Conservation (phyloP, 2,888 invertebrate species). For the Strigamia transsilvanica region DNA sequence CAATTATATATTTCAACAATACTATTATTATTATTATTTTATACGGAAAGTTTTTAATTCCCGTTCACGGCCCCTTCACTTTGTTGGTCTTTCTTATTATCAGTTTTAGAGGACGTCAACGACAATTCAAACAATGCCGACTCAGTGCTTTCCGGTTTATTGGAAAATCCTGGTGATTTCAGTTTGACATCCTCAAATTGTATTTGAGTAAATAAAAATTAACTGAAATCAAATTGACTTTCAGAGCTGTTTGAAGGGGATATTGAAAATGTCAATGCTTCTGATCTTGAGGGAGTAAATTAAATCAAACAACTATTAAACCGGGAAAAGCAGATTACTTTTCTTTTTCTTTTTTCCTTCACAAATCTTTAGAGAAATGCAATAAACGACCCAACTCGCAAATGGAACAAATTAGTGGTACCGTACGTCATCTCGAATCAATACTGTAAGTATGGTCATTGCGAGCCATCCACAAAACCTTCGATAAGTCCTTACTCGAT, state of each 20-base stretch:
- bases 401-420: conserved; percentile 60
- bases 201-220: neutral
- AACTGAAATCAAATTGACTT: neutral
- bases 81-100: neutral
- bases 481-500: neutral
- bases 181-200: neutral
- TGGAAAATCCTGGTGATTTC: conserved; percentile 6
- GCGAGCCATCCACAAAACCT: neutral
- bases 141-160: neutral
- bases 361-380: conserved; percentile 58
- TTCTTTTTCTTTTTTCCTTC: neutral
- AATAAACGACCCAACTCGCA: conserved; percentile 58
- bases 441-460: conserved; percentile 38
- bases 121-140: neutral
- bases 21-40: neutral
- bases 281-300: conserved; percentile 44
- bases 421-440: conserved; percentile 59
- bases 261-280: conserved; percentile 46
- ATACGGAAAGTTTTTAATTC: neutral
- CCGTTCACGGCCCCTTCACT: neutral
- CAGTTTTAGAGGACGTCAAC: neutral
- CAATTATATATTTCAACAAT: neutral
- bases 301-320: no score
- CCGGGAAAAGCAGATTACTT: neutral
- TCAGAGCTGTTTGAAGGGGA: conserved; percentile 52